Evolutionary conservation across 2,888 invertebrate genomes (phyloP), one percentile per base, ranked within the genome.

Genomic region (Crossocerus cetratus): DNA sequence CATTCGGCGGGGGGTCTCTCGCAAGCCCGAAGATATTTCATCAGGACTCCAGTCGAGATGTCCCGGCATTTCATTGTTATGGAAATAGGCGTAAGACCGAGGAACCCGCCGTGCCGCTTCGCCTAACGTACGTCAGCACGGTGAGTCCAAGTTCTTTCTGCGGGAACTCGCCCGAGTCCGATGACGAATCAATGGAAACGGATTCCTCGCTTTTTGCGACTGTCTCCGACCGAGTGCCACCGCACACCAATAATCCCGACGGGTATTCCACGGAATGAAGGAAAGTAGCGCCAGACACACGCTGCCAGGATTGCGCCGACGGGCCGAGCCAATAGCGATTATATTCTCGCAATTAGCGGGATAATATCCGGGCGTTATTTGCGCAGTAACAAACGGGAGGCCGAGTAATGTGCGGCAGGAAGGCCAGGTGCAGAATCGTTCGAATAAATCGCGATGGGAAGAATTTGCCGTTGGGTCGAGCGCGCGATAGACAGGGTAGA

Each of bases 51-150:
- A 70, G 53, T 32, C 18, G 20, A 72, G 54, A 65, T 72, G 67
- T 65, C 61, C 66, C 65, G 71, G 72, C 65, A 68, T 82, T 80
- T 78, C 74, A 80, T 82, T 82, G 72, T 75, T 56, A 78, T 76
- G 78, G 74, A 78, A 82, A 82, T 77, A 64, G 71, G 61, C 64
- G 45, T 62, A 68, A 69, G 77, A 32, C 62, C 62, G 64, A 32
- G 32, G 1, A 32, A 32, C 5, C 8, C 5, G 32, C 11, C 8
- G 32, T 8, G 32, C 8, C n/a, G n/a, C n/a, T n/a, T n/a, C n/a
- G n/a, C n/a, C n/a, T n/a, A 32, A 1, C 32, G 11, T 4, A 11
- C 32, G 32, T 32, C 32, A 32, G 32, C 5, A 1, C 2, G 4
- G 32, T 8, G 11, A 32, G 32, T 32, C 32, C 2, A 32, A 32